These are phyloP conservation scores for Ancistrus triradiatus DNA, from an alignment of 2,113 vertebrate genomes.

Conservation along the genomic window DNA sequence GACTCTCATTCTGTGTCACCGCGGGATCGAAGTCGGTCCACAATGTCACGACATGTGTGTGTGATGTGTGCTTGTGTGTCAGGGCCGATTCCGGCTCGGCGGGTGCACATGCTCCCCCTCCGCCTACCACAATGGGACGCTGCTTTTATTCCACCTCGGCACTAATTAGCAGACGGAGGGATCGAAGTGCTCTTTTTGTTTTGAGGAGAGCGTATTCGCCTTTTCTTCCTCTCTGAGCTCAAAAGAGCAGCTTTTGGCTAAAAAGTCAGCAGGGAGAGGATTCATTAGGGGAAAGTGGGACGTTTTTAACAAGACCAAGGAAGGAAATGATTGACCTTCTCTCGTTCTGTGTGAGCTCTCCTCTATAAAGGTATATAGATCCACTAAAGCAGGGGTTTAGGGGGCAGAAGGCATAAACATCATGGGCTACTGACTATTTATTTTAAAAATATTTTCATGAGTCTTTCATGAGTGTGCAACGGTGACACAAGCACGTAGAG, in stretches of 20 bases:
- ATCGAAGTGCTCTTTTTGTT: constrained; percentile 28
- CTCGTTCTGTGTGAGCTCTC: neutral
- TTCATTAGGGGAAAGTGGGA: constrained; percentile 11
- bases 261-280: constrained; percentile 34
- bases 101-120: constrained; percentile 66
- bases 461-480: no score
- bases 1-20: neutral
- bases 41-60: constrained; percentile 75
- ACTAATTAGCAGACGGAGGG: constrained; percentile 62
- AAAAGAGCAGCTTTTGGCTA: constrained; percentile 39
- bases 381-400: constrained; percentile 4
- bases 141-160: constrained; percentile 67
- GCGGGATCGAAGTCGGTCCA: constrained; percentile 62
- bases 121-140: constrained; percentile 62
- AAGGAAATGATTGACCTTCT: constrained; percentile 28
- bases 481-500: no score
- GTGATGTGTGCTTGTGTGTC: constrained; percentile 61
- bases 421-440: no score
- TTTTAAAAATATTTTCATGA: no score
- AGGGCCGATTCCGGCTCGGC: constrained; percentile 57
- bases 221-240: constrained; percentile 13
- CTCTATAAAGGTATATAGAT: constrained; percentile 11
- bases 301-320: neutral
- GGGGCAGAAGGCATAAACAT: no score
- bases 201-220: constrained; percentile 26